Evolutionary conservation across 2,113 vertebrate species (phyloP), one percentile per base, ranked within the genome.

Genomic region (Neogobius melanostomus): DNA sequence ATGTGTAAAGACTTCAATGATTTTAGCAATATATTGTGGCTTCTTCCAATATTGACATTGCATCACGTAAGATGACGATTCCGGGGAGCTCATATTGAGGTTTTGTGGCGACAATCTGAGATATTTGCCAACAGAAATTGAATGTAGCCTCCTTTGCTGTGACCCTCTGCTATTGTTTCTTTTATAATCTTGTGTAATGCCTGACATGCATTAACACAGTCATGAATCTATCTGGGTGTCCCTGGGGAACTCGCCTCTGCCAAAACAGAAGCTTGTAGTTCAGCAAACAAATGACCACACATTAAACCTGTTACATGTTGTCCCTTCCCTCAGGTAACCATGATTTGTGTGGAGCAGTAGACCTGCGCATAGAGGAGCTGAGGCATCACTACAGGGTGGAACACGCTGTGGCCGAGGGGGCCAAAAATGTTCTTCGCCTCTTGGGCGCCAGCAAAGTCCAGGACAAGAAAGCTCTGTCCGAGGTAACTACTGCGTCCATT

Each of bases 331-430:
- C 83, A 96, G 95, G 92, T 57, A 93, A 92, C 73, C 92, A 93
- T 0, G 95, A 96, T 76, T 71, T 94, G 36, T 95, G 92, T 5
- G 92, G 92, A 0, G 28, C 28, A 36, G 86, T 94, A 77, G 95
- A 97, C 89, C 88, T 96, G 76, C 93, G 95, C 45, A 94, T 97
- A 0, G 95, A 97, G 73, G 95, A 96, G 88, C 90, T 96, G 70
- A 87, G 95, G 44, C 95, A 97, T 74, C 95, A 97, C 84, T 96
- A 95, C 88, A 90, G 94, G 10, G 95, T 97, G 46, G 95, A 96
- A 64, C 93, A 95, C 7, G 95, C 95, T 0, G 94, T 97, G 6
- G 94, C 93, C 0, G 95, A 97, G 82, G 95, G 95, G 5, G 95
- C 95, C 70, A 96, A 96, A 85, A 97, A 96, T 4, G 95, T 95